A percentile compares a stretch with the other conserved stretches of the same genome.
Evolutionary conservation across 2,888 invertebrate species (phyloP).

Genomic region (Pseudococcus viburni): DNA sequence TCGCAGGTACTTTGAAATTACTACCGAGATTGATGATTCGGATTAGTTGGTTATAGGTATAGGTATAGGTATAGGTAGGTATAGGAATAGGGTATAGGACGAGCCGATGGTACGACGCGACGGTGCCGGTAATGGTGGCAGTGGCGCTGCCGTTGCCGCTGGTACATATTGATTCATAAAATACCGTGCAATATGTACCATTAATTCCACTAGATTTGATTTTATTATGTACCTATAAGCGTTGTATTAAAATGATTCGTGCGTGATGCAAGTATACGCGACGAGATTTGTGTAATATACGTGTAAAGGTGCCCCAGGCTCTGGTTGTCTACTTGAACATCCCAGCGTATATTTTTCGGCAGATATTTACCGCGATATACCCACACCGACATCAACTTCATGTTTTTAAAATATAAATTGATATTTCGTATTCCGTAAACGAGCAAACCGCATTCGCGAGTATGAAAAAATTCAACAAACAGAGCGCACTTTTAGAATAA

Average conservation of each 20-base stretch:
- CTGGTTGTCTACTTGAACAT: background rate
- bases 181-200: slow-evolving; percentile 31
- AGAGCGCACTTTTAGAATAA: background rate
- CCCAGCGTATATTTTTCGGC: background rate
- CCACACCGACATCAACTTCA: background rate
- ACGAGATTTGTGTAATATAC: slow-evolving; percentile 10
- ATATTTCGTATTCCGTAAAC: slow-evolving; percentile 2
- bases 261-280: slow-evolving; percentile 1
- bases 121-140: background rate
- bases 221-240: background rate
- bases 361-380: background rate
- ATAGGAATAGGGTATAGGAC: too few species aligned
- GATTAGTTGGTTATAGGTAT: slow-evolving; percentile 9
- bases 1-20: slow-evolving; percentile 40
- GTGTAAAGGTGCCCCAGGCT: background rate
- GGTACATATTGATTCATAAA: slow-evolving; percentile 15
- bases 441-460: slow-evolving; percentile 3
- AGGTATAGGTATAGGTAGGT: background rate
- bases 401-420: slow-evolving; percentile 16
- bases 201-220: slow-evolving; percentile 47
- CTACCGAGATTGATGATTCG: slow-evolving; percentile 38
- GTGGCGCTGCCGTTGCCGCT: background rate
- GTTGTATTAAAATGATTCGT: slow-evolving; percentile 38
- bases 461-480: background rate
- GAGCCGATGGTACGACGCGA: background rate